These are phyloP conservation scores for Deilephila elpenor DNA, from an alignment of 2,888 invertebrate genomes.

Conservation along the genomic window DNA sequence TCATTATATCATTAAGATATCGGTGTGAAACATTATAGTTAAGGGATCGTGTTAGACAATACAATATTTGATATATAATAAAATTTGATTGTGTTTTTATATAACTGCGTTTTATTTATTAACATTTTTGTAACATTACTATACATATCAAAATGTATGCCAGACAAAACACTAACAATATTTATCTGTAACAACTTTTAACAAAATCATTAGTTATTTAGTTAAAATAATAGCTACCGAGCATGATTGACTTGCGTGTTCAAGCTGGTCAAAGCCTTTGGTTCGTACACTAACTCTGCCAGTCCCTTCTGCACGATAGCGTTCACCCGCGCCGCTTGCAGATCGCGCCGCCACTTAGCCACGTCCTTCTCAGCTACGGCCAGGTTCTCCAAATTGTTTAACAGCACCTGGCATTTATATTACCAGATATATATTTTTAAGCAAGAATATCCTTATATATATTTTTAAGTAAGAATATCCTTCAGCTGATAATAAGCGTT, in stretches of 20 bases:
- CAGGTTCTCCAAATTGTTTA: conserved; percentile 74
- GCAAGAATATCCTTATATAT: too few species aligned
- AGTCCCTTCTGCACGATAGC: conserved; percentile 70
- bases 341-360: conserved; percentile 58
- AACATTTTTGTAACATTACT: neutral
- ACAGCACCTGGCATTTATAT: conserved; percentile 60
- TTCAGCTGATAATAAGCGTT: too few species aligned
- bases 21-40: conserved; percentile 83
- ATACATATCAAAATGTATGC: too few species aligned
- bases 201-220: conserved; percentile 13
- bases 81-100: conserved; percentile 84
- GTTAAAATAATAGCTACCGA: neutral
- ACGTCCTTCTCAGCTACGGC: conserved; percentile 73
- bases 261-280: conserved; percentile 53
- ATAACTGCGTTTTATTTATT: conserved; percentile 59
- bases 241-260: conserved; percentile 40
- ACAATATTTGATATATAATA: conserved; percentile 85
- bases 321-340: conserved; percentile 70
- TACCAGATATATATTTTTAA: too few species aligned
- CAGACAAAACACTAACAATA: too few species aligned
- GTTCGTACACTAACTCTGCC: conserved; percentile 68
- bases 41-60: conserved; percentile 85
- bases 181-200: too few species aligned
- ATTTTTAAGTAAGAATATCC: too few species aligned
- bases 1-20: conserved; percentile 75